These are phyloP conservation scores for Cherax quadricarinatus DNA, from an alignment of 1,140 invertebrate species.

Conservation along the genomic window DNA sequence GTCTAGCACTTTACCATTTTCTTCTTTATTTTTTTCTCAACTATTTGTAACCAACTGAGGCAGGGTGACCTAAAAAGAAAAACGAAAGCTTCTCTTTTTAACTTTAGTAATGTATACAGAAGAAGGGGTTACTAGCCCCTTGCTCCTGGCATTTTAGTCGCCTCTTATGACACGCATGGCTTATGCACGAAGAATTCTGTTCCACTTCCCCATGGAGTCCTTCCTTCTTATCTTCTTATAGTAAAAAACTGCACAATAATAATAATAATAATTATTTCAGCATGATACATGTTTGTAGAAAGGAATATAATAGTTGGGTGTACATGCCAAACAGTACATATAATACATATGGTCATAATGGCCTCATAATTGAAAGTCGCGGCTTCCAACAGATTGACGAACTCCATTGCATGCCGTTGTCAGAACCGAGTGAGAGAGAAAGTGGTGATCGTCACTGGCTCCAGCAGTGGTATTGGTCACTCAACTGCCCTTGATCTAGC, in stretches of 20 bases:
- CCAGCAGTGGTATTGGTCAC: conserved; percentile 40
- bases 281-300: too few relatives aligned
- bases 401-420: conserved; percentile 4
- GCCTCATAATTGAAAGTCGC: too few relatives aligned
- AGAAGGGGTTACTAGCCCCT: too few relatives aligned
- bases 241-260: neutral
- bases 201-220: neutral
- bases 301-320: neutral
- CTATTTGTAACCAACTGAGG: too few relatives aligned
- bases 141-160: too few relatives aligned
- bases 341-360: neutral
- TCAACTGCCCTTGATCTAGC: conserved; percentile 29
- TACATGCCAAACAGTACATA: neutral
- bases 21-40: too few relatives aligned
- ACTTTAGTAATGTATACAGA: too few relatives aligned
- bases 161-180: too few relatives aligned
- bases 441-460: conserved; percentile 37
- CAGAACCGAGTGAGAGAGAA: conserved; percentile 37
- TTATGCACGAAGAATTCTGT: too few relatives aligned
- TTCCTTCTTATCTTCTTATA: neutral
- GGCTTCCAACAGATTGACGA: neutral
- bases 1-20: too few relatives aligned
- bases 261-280: neutral
- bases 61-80: too few relatives aligned
- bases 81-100: too few relatives aligned